Base-by-base conservation (phyloP, 2,113 vertebrate species). In the Arvicanthis niloticus region DNA sequence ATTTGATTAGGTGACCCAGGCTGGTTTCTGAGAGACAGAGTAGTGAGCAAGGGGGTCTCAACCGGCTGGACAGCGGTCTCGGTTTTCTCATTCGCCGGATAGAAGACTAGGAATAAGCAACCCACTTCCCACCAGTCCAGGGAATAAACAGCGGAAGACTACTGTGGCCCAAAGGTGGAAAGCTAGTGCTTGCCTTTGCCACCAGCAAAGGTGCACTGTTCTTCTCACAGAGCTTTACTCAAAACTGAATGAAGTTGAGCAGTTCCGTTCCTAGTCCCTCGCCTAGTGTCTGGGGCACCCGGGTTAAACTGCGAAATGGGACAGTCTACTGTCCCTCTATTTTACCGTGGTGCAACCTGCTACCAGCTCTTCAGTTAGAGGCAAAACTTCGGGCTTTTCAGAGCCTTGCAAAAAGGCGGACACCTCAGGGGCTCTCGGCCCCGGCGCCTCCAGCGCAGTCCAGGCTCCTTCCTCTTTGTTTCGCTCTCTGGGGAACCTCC, bases 391-490 rank as follows among this genome's bases (percentile, higher is more conserved):
- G 0, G 58, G 37, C 42, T 91, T 62, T 92, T 89, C 68, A 40
- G 81, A 92, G 72, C 73, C 37, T 89, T 10, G 1, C 40, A 81
- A 29, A 62, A 94, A 94, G n/a, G 42, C 3, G 0, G 72, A 45
- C 67, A 70, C 56, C 37, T 53, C 76, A 34, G 77, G 88, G 89
- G 34, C 94, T 95, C 85, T 70, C 4, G 62, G 53, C 42, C 31
- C 37, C 16, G 19, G 88, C 8, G 21, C 91, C 67, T 0, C 82
- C 75, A 5, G 91, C 3, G 0, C 7, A 37, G 80, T 22, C 26
- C 75, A 9, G 48, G 37, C 92, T 91, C 31, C 21, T 45, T 62
- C 37, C n/a, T 31, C 92, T 96, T 95, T 93, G 92, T 96, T 65
- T 93, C 2, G 0, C 76, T 1, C 17, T 22, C 62, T 0, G 67